A percentile compares a stretch with the other conserved stretches of the same genome.
These are phyloP conservation scores for fruit fly (Drosophila melanogaster) DNA, from an alignment of 1,140 invertebrate genomes.

Conservation along the genomic window Release_6_plus_ISO1_MT NT_033779.5:22821001-22821500, in stretches of 20 bases:
- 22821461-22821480: too few species aligned
- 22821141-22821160: not conserved
- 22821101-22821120: too few species aligned
- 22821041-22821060: too few species aligned
- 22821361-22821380: not conserved
- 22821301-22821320: not conserved
- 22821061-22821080: too few species aligned
- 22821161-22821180: not conserved
- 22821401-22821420: slow-evolving; percentile 5
- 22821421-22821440: not conserved
- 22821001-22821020: too few species aligned
- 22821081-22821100: too few species aligned
- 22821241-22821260: not conserved
- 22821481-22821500: too few species aligned
- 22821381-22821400: not conserved
- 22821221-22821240: not conserved
- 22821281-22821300: not conserved
- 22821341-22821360: not conserved
- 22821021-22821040: too few species aligned
- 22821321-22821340: not conserved
- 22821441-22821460: too few species aligned
- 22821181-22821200: not conserved
- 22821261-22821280: not conserved
- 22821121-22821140: too few species aligned
- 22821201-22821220: not conserved